These are phyloP conservation scores for Cotesia typhae DNA, from an alignment of 1,140 invertebrate species.

Conservation along the genomic window DNA sequence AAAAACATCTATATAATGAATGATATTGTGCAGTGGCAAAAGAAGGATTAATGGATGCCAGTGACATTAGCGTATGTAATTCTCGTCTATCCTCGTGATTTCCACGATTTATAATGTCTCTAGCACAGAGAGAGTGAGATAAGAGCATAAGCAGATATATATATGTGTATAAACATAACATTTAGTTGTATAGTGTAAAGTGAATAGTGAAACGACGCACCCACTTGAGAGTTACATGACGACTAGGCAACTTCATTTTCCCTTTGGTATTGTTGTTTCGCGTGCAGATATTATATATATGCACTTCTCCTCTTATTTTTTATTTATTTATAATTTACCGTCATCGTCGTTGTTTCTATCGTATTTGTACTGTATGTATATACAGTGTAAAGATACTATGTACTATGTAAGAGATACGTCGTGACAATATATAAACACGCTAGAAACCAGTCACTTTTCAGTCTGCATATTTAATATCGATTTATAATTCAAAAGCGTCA, in stretches of 20 bases:
- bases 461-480: constrained; percentile 31
- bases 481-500: constrained; percentile 60
- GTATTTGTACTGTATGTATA: too few relatives aligned
- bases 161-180: neutral
- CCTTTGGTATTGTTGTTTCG: constrained; percentile 46
- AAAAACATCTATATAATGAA: constrained; percentile 19
- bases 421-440: constrained; percentile 35
- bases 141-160: neutral
- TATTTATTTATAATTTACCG: constrained; percentile 7
- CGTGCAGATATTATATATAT: constrained; percentile 31
- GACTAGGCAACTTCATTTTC: constrained; percentile 47
- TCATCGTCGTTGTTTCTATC: too few relatives aligned
- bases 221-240: constrained; percentile 2
- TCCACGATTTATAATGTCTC: constrained; percentile 29
- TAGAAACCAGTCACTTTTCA: constrained; percentile 31
- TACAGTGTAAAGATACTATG: too few relatives aligned
- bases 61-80: constrained; percentile 26
- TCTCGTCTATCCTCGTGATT: constrained; percentile 23
- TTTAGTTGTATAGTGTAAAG: neutral
- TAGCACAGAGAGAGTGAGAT: constrained; percentile 1
- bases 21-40: constrained; percentile 5
- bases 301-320: constrained; percentile 23
- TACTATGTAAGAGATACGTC: too few relatives aligned
- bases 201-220: constrained; percentile 22
- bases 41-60: constrained; percentile 26